A percentile compares a stretch with the other conserved stretches of the same genome.
Conservation (phyloP, 1,140 invertebrate genomes). For the Dinoponera quadriceps region DNA sequence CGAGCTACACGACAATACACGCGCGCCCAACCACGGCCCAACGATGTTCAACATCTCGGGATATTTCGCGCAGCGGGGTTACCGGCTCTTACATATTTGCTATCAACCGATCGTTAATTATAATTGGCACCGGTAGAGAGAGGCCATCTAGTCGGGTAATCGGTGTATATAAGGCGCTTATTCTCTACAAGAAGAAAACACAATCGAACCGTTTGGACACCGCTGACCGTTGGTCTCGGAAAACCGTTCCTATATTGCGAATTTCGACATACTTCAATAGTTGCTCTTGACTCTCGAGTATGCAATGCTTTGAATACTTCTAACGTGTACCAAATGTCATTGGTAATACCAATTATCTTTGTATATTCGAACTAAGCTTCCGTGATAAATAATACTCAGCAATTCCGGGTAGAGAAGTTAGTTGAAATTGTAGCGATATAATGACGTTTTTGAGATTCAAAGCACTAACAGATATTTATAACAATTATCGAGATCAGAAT, state of each 20-base stretch:
- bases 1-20: constrained; percentile 47
- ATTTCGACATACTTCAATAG: no score
- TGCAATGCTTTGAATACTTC: no score
- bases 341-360: no score
- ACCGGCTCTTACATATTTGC: constrained; percentile 27
- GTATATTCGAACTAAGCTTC: no score
- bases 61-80: constrained; percentile 35
- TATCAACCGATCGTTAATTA: constrained; percentile 30
- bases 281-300: no score
- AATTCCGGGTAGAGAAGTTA: no score
- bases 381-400: no score
- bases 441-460: background rate
- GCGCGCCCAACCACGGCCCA: constrained; percentile 51
- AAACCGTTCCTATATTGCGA: no score
- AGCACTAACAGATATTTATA: constrained; percentile 25
- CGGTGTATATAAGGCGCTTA: background rate
- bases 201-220: no score
- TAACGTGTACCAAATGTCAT: no score
- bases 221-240: no score
- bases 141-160: background rate
- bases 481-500: constrained; percentile 21
- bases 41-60: constrained; percentile 48
- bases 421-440: no score
- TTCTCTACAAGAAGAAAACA: background rate
- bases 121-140: constrained; percentile 1